Base-by-base conservation (phyloP, 2,113 vertebrate genomes). In the Callocephalon fimbriatum region DNA sequence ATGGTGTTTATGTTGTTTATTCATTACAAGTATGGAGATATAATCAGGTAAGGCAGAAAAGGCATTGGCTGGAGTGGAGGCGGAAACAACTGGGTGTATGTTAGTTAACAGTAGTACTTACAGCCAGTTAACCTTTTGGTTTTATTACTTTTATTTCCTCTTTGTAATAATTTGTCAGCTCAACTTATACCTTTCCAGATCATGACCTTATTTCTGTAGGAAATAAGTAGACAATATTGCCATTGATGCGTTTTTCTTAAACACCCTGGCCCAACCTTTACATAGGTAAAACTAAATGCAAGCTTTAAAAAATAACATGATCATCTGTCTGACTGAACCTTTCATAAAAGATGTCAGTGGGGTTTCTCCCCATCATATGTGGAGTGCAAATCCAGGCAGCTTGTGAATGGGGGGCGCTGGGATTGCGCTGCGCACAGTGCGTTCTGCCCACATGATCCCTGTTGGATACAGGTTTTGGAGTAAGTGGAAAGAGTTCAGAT, bases 381-480 rank as follows among this genome's bases (percentile, higher is more conserved):
- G 65, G 67, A 61, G 18, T 63, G 44, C n/a, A 82, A 35, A 88
- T 81, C 26, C 35, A 72, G 66, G 15, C 87, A 81, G 86, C 63
- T 74, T 86, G 93, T 0, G 1, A 68, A 18, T 37, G 10, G 2
- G 5, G 38, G 42, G 15, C 6, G 6, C 1, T 48, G 48, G 68
- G 88, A 70, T 21, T 35, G 68, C 77, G 71, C 74, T 12, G 70
- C 0, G 1, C 51, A 6, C 1, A 0, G 32, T 48, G 87, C 9
- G 59, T 47, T 70, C 78, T 96, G 79, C 92, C 96, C 92, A 88
- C 75, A 5, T 82, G n/a, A 2, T 68, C 88, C 86, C 92, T 89
- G 88, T 76, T 75, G 96, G 29, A 53, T 51, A 1, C 27, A 7
- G 20, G 47, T 66, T 70, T 75, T 21, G 54, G 75, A 81, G 79